Percentiles rank a stretch among this genome's conserved stretches.
Conservation (phyloP, 2,797 vertebrate species). For the Martes flavigula region DNA sequence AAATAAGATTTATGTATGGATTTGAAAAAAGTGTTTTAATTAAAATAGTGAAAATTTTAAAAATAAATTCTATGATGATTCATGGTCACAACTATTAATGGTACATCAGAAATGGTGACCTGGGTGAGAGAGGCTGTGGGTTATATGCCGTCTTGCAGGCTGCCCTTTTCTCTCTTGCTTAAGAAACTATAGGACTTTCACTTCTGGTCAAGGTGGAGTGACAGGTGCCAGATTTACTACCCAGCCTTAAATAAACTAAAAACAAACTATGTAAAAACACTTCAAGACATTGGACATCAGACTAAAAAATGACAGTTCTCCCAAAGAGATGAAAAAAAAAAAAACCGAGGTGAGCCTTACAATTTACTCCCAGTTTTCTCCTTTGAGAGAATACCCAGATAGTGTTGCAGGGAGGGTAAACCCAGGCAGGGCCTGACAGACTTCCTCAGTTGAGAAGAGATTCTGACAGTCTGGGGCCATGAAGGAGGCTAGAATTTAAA, state of each 20-base stretch:
- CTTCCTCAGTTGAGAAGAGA: not conserved
- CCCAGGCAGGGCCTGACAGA: too few relatives aligned
- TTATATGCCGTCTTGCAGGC: not conserved
- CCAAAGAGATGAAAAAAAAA: not conserved
- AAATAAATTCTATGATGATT: not conserved
- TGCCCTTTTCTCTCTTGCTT: not conserved
- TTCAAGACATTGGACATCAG: not conserved
- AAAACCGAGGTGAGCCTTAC: not conserved
- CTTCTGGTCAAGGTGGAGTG: not conserved
- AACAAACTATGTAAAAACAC: not conserved
- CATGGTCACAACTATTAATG: not conserved
- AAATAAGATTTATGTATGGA: not conserved
- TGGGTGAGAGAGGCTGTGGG: not conserved
- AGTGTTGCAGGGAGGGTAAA: not conserved
- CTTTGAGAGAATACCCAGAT: not conserved
- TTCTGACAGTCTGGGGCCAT: not conserved
- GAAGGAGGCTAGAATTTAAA: not conserved
- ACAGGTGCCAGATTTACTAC: not conserved
- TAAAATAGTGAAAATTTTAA: not conserved
- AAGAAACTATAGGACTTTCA: not conserved
- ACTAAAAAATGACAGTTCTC: not conserved
- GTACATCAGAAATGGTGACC: not conserved
- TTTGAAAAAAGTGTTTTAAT: not conserved
- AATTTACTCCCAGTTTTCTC: not conserved
- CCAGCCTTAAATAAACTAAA: not conserved